Evolutionary conservation across 2,888 invertebrate genomes (phyloP).

Genomic region (Nycteola revayana): DNA sequence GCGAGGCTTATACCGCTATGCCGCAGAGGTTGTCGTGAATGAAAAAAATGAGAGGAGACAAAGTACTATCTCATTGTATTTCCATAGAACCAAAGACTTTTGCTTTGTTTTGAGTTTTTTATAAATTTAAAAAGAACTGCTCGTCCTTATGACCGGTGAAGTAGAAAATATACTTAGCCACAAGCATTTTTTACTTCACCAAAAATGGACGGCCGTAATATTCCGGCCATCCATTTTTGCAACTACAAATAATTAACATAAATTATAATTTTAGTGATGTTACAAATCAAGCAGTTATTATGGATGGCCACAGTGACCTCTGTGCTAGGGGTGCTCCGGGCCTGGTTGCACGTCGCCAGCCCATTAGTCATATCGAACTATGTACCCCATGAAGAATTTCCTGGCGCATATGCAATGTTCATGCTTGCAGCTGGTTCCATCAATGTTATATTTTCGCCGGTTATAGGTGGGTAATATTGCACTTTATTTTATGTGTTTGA

Average conservation of each 20-base stretch:
- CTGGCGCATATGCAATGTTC: constrained; percentile 87
- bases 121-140: too few relatives aligned
- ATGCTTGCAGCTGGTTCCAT: constrained; percentile 85
- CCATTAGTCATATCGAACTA: constrained; percentile 86
- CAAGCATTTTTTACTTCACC: too few relatives aligned
- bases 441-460: constrained; percentile 83
- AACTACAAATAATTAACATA: not conserved
- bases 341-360: constrained; percentile 86
- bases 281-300: constrained; percentile 50
- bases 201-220: too few relatives aligned
- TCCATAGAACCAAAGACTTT: too few relatives aligned
- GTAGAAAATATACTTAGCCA: too few relatives aligned
- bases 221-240: not conserved
- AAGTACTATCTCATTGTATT: too few relatives aligned
- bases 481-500: too few relatives aligned
- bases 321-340: constrained; percentile 84
- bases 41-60: too few relatives aligned
- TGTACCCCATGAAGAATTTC: constrained; percentile 83
- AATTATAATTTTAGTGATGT: constrained; percentile 48
- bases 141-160: too few relatives aligned
- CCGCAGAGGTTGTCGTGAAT: too few relatives aligned
- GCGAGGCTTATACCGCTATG: too few relatives aligned
- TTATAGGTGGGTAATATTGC: constrained; percentile 83
- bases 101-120: too few relatives aligned
- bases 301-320: constrained; percentile 59